A percentile compares a stretch with the other conserved stretches of the same genome.
phyloP scores from a whole-genome alignment of 2,888 invertebrate genomes.

The Tinea pellionella region DNA sequence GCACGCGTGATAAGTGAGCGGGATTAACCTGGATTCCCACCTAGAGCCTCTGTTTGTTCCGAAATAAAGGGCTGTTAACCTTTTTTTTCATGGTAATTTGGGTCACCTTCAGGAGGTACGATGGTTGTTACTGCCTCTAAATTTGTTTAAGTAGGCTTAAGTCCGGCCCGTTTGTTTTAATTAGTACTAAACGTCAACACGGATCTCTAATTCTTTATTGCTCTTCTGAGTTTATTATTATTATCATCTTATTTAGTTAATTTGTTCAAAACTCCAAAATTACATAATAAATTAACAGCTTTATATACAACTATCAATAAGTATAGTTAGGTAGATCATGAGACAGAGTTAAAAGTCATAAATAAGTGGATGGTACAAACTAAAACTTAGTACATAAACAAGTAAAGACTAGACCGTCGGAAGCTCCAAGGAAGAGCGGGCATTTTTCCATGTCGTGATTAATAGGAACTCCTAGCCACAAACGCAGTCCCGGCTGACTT shows the following conservation, averaged over 20 bases:
- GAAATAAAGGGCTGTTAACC: conserved; percentile 68
- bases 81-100: conserved; percentile 66
- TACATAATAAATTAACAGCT: too few relatives aligned
- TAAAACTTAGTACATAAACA: conserved; percentile 11
- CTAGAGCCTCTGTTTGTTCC: conserved; percentile 65
- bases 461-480: conserved; percentile 50
- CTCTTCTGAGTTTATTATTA: background rate
- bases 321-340: background rate
- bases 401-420: conserved; percentile 13
- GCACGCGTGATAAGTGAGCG: conserved; percentile 68
- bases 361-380: background rate
- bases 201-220: conserved; percentile 16
- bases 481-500: conserved; percentile 59
- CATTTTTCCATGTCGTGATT: conserved; percentile 58
- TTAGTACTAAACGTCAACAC: conserved; percentile 32
- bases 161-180: conserved; percentile 47
- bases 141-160: conserved; percentile 65
- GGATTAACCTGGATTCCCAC: conserved; percentile 63
- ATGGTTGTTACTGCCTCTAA: conserved; percentile 38
- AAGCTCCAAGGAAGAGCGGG: conserved; percentile 21
- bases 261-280: too few relatives aligned
- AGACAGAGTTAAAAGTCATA: background rate
- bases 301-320: background rate
- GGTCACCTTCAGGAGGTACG: conserved; percentile 64
- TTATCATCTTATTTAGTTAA: too few relatives aligned